These are phyloP conservation scores for Hypomecis punctinalis DNA, from an alignment of 2,888 invertebrate genomes.

Conservation along the genomic window DNA sequence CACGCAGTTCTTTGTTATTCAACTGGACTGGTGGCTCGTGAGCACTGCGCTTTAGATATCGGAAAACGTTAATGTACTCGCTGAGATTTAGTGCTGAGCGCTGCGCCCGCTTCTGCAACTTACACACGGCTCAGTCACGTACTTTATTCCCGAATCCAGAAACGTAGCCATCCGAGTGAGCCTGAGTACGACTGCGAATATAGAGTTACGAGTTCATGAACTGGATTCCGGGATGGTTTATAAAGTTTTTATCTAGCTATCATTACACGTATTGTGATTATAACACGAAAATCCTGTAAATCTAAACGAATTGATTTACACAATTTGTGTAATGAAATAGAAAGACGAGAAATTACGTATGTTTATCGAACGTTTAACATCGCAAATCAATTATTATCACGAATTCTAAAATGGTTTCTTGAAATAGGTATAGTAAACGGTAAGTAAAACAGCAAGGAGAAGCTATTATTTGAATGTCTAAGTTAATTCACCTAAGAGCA, in stretches of 20 bases:
- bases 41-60: slow-evolving; percentile 79
- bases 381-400: too few relatives aligned
- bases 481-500: slow-evolving; percentile 36
- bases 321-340: too few relatives aligned
- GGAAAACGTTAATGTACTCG: slow-evolving; percentile 80
- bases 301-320: too few relatives aligned
- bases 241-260: too few relatives aligned
- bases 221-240: too few relatives aligned
- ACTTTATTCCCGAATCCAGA: slow-evolving; percentile 41
- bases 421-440: neutral
- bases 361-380: too few relatives aligned
- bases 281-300: too few relatives aligned
- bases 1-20: slow-evolving; percentile 81
- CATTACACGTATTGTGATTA: too few relatives aligned
- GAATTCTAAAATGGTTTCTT: neutral
- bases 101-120: slow-evolving; percentile 52
- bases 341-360: too few relatives aligned
- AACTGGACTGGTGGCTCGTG: slow-evolving; percentile 65
- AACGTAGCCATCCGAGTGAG: slow-evolving; percentile 21
- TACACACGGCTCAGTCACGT: slow-evolving; percentile 47
- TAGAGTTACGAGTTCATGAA: neutral
- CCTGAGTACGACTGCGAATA: too few relatives aligned
- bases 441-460: neutral
- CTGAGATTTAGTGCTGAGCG: slow-evolving; percentile 72
- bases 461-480: slow-evolving; percentile 17